These are phyloP conservation scores for Asbolus verrucosus DNA, from an alignment of 1,140 invertebrate genomes.

Conservation along the genomic window DNA sequence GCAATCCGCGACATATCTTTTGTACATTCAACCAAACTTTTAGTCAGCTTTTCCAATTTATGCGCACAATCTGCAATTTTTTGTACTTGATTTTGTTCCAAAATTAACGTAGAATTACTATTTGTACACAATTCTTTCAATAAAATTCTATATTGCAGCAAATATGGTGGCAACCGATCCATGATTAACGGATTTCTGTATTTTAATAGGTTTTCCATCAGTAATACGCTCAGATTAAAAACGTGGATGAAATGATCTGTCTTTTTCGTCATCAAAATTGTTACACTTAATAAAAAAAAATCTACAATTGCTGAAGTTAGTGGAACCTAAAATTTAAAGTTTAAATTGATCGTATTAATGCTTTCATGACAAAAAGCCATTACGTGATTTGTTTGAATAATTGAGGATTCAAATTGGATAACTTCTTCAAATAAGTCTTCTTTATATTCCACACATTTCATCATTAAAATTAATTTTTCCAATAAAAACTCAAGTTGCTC, in stretches of 20 bases:
- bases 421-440: constrained; percentile 49
- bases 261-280: constrained; percentile 42
- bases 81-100: constrained; percentile 37
- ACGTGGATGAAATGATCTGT: constrained; percentile 45
- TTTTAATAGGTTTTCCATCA: constrained; percentile 58
- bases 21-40: constrained; percentile 53
- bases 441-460: constrained; percentile 31
- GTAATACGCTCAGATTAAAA: constrained; percentile 48
- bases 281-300: constrained; percentile 47
- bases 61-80: constrained; percentile 57
- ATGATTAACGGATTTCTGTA: constrained; percentile 57
- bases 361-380: constrained; percentile 23
- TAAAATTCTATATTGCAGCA: constrained; percentile 58
- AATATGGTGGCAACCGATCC: constrained; percentile 59
- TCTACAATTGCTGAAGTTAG: constrained; percentile 57
- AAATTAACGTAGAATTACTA: constrained; percentile 50
- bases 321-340: constrained; percentile 56
- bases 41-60: constrained; percentile 60
- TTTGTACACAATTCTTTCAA: constrained; percentile 54
- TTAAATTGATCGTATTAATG: constrained; percentile 10
- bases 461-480: constrained; percentile 36
- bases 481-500: constrained; percentile 53
- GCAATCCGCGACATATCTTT: constrained; percentile 60
- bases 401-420: constrained; percentile 50
- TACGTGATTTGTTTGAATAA: constrained; percentile 55